Evolutionary conservation across 2,797 vertebrate species (phyloP).

Genomic region (Aphelocoma californica): DNA sequence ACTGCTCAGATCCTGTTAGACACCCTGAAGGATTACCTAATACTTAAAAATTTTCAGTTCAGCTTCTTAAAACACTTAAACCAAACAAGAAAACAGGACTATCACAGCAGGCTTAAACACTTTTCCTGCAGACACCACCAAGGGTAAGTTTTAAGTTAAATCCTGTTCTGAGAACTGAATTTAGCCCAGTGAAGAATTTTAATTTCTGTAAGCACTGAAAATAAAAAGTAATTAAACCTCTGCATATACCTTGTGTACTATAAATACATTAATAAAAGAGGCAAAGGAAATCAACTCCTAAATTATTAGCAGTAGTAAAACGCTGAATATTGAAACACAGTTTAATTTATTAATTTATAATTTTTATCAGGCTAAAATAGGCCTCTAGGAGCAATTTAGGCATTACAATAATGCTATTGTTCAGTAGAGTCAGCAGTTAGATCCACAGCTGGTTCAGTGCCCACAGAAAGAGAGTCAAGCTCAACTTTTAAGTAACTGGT

Average conservation of each 20-base stretch:
- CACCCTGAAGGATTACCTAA: not conserved
- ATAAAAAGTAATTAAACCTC: conserved; percentile 43
- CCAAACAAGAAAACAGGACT: not conserved
- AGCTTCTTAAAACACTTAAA: conserved; percentile 5
- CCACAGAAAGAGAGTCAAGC: not conserved
- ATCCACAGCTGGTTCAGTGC: conserved; percentile 9
- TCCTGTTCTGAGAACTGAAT: not conserved
- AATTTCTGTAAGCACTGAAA: conserved; percentile 46
- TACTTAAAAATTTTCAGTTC: conserved; percentile 1
- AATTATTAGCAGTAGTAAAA: conserved; percentile 57
- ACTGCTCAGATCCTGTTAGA: not conserved
- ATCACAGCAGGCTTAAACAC: not conserved
- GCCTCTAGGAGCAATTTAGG: conserved; percentile 48
- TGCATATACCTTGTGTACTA: conserved; percentile 2
- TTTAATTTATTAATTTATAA: conserved; percentile 46
- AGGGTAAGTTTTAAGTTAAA: not conserved
- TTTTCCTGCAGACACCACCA: not conserved
- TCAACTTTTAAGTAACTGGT: not conserved
- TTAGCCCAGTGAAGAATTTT: not conserved
- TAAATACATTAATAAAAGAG: conserved; percentile 55
- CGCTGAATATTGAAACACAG: conserved; percentile 30
- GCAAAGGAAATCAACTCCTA: conserved; percentile 42
- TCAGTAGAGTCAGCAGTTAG: not conserved
- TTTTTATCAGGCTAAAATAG: conserved; percentile 53
- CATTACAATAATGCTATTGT: conserved; percentile 1